phyloP scores from a whole-genome alignment of 1,140 invertebrate species.

The Dendroctonus valens region DNA sequence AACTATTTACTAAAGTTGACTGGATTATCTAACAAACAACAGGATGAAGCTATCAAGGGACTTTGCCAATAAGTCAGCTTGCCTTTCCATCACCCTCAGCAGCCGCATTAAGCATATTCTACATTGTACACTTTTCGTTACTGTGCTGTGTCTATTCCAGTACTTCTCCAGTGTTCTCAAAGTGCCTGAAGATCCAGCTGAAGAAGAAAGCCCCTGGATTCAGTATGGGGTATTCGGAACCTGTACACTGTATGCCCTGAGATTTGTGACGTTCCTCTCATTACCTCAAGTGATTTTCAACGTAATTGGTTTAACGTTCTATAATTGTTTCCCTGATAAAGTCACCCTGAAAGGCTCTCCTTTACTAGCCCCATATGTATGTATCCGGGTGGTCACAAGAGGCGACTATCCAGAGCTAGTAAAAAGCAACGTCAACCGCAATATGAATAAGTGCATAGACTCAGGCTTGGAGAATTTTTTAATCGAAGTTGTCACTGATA shows the following conservation, averaged over 20 bases:
- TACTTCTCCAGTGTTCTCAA: constrained; percentile 75
- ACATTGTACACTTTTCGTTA: constrained; percentile 74
- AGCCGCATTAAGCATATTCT: constrained; percentile 70
- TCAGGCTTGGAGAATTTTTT: constrained; percentile 95
- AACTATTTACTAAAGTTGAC: too few species aligned
- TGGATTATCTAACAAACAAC: not conserved
- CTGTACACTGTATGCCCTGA: constrained; percentile 73
- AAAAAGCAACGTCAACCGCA: constrained; percentile 82
- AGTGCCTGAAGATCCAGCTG: constrained; percentile 56
- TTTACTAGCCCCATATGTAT: constrained; percentile 90
- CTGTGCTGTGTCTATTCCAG: constrained; percentile 76
- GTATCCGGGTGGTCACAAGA: constrained; percentile 91
- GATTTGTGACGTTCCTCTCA: constrained; percentile 82
- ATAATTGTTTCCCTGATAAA: constrained; percentile 94
- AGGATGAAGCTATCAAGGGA: constrained; percentile 24
- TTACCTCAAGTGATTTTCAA: constrained; percentile 90
- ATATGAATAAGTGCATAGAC: constrained; percentile 86
- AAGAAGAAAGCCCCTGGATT: constrained; percentile 74
- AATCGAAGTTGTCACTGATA: constrained; percentile 96
- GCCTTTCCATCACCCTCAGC: constrained; percentile 25
- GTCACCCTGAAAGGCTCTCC: constrained; percentile 85
- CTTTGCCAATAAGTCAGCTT: constrained; percentile 13
- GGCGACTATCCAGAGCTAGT: constrained; percentile 94
- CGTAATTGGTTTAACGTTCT: constrained; percentile 85
- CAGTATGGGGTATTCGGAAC: constrained; percentile 74